Evolutionary conservation across 2,888 invertebrate genomes (phyloP).

Genomic region (Adineta ricciae): DNA sequence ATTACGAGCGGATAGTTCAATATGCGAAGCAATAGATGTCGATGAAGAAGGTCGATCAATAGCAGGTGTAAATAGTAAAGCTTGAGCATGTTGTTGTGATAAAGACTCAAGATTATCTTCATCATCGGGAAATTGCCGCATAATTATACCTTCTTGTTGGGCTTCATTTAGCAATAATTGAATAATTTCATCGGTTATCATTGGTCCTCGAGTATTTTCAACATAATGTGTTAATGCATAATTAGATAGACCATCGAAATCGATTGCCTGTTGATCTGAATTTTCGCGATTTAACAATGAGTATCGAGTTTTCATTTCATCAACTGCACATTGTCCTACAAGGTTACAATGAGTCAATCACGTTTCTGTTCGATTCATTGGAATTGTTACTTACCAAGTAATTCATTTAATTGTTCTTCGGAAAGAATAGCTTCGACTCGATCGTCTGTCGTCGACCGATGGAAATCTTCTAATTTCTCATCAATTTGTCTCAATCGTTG

Average conservation of each 20-base stretch:
- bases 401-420: background rate
- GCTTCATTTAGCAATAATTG: slow-evolving; percentile 13
- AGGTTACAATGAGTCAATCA: too few relatives aligned
- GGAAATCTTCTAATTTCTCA: background rate
- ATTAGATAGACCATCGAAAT: slow-evolving; percentile 2
- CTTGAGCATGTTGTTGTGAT: background rate
- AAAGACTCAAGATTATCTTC: background rate
- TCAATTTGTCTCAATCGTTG: background rate
- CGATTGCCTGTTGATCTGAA: background rate
- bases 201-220: background rate
- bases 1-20: background rate
- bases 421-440: background rate
- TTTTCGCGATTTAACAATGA: background rate
- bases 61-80: background rate
- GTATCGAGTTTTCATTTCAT: background rate
- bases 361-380: too few relatives aligned
- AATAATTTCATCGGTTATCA: slow-evolving; percentile 5
- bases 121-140: background rate
- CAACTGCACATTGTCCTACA: slow-evolving; percentile 5
- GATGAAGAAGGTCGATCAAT: background rate
- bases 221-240: slow-evolving; percentile 13
- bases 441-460: background rate
- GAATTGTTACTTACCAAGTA: background rate
- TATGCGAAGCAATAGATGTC: background rate
- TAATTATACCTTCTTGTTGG: background rate